Evolutionary conservation across 30 jellyfish, hydroid and myxozoan genomes (phyloP).

Genomic region (Turritopsis dohrnii): DNA sequence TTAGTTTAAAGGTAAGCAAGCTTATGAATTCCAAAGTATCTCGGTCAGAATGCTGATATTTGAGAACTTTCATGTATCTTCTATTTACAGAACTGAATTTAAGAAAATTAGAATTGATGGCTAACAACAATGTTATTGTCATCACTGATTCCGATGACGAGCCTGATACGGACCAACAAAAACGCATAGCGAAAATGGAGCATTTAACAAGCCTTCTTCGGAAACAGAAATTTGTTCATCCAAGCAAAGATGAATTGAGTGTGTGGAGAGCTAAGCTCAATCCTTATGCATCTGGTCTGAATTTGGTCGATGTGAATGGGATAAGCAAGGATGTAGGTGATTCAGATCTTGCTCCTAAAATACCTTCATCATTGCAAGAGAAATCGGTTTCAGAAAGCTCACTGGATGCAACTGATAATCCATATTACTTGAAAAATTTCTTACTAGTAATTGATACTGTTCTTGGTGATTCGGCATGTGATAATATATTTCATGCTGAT

Average conservation of each 20-base stretch:
- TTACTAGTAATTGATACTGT: slow-evolving; percentile 37
- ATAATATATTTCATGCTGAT: slow-evolving; percentile 31
- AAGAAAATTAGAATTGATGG: neutral
- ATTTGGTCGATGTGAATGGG: neutral
- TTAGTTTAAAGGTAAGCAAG: no score
- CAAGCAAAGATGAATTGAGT: no score
- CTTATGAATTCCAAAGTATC: no score
- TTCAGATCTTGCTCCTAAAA: no score
- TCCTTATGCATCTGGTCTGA: neutral
- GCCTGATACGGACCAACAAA: neutral
- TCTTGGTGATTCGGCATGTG: slow-evolving; percentile 3
- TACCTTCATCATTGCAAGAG: no score
- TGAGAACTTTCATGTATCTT: neutral
- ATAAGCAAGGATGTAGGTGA: neutral
- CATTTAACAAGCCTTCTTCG: neutral
- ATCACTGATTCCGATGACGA: neutral
- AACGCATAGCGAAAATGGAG: neutral
- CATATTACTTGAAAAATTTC: slow-evolving; percentile 54
- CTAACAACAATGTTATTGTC: neutral
- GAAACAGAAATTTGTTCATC: no score
- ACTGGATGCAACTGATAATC: no score
- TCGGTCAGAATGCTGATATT: no score
- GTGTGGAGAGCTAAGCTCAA: neutral
- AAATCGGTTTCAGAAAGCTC: neutral
- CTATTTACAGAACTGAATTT: no score